Evolutionary conservation across 2,888 invertebrate species (phyloP), one percentile per base, ranked within the genome.

Genomic region (Helleia helle): DNA sequence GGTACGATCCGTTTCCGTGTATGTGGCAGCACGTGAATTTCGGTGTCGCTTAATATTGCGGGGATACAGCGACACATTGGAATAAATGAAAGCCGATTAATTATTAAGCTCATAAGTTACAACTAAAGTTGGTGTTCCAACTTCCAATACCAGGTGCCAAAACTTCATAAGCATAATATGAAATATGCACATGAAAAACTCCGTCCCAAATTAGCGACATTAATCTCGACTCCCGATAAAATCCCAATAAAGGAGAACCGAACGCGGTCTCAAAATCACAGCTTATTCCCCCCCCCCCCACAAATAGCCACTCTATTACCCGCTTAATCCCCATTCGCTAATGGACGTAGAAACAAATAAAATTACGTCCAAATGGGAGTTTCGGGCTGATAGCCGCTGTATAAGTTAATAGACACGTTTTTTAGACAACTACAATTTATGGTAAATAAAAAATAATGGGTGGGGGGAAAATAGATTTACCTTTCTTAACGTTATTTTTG

Each of bases 321-420:
- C 17, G 29, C 18, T 38, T 29, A 38, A 38, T 22, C 52, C 53
- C 48, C 47, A 25, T 49, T 54, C 51, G 42, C 54, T 52, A 62
- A 64, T 64, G 59, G 59, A 59, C 51, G 28, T 44, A 25, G 43
- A 52, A 59, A 57, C 56, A 56, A 55, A 64, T 69, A 66, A 68
- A 70, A 68, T 55, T 57, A 58, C 59, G 22, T 29, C n/a, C 24
- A 18, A 13, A 24, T 29, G 22, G 24, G 29, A 24, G 29, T 14
- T 38, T 22, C 24, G 18, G 13, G 18, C 38, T 28, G 29, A 34
- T 22, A 4, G 34, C 34, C 34, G 11, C 34, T 11, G 18, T 34
- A 29, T 2, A 12, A 34, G 22, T 34, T 34, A 18, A 34, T 34
- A 34, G 34, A 15, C 34, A 34, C 34, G 18, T 22, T 18, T 34